Evolutionary conservation across 2,113 vertebrate species (phyloP), one percentile per base, ranked within the genome.

Genomic region (Stictonetta naevosa): DNA sequence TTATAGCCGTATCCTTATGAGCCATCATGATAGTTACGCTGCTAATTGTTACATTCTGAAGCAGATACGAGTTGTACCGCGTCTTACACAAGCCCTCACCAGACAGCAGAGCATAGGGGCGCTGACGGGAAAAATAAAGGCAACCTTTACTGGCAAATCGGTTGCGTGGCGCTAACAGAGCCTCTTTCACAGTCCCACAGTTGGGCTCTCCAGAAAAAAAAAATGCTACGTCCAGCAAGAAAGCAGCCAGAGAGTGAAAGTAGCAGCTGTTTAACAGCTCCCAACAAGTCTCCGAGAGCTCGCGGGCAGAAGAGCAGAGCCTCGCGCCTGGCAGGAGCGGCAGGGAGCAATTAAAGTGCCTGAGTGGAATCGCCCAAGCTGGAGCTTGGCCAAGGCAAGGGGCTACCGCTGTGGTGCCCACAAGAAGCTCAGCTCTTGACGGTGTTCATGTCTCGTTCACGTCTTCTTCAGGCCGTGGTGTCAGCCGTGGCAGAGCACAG

Each of bases 221-320:
- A 58, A 71, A 53, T 59, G 79, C 28, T 23, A 48, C 6, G 74
- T 4, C 64, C 92, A 92, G 83, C 73, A 67, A 73, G 62, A 86
- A 94, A 93, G 87, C 83, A 94, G 86, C n/a, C 50, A 5, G 34
- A 34, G 88, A 93, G n/a, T 89, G 92, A 96, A 95, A 84, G 88
- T 0, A 80, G 90, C 97, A 96, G 95, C 95, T 96, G 96, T 86
- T 91, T 34, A 53, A 63, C 69, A 93, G 90, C 38, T 68, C 56
- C 78, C 13, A 67, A 23, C 58, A 68, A 87, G 73, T 40, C 66
- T 82, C 71, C 33, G 31, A 73, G 87, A 82, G 79, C 80, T 72
- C 0, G 0, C 14, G 4, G 66, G 63, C 67, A 96, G 88, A 60
- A 52, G 34, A 90, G 87, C 12, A 9, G 59, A 92, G 86, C 73